Base-by-base conservation (phyloP, 2,888 invertebrate species). In the Synergus umbraculus region DNA sequence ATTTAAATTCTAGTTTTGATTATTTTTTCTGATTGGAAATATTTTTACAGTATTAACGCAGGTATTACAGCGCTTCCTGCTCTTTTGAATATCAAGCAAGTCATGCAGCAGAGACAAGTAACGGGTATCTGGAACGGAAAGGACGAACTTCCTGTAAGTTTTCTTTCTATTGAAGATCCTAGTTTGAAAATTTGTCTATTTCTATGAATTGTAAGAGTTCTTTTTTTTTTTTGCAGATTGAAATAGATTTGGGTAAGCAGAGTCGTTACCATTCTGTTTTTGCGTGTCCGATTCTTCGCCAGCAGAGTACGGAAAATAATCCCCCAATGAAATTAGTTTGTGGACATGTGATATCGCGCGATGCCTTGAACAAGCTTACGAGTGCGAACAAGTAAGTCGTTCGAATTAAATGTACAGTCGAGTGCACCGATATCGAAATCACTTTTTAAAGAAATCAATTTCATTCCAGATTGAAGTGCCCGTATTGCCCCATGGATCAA, bases 401-500 rank as follows among this genome's bases (percentile, higher is more conserved):
- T 88, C 85, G 85, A 83, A 87, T 85, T 86, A 78, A 86, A 81
- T 80, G 82, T 54, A 80, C 77, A 15, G 76, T 67, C 41, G 54
- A 79, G 79, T 85, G 80, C 82, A 87, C 80, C 87, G 87, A 88
- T 88, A 86, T 85, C 87, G 87, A 87, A 88, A 88, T 87, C 87
- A 87, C 88, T 88, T 89, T 87, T 88, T 87, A 86, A 87, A 89
- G 87, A 87, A 86, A 88, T 79, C 87, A 88, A 88, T 89, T 90
- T 87, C 86, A 89, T 94, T 95, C 83, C 94, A 98, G 98, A 91
- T 95, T 99, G 92, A 99, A 99, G 93, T 99, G 99, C 91, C 99
- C 99, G 0, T 99, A 99, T 93, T 99, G 99, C 91, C 99, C 99
- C 0, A 96, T 98, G 92, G 99, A 99, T 93, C 98, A 98, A 92